Percentiles rank a stretch among this genome's conserved stretches.
These are phyloP conservation scores for Phocoena sinus DNA, from an alignment of 2,113 vertebrate species.

Conservation along the genomic window DNA sequence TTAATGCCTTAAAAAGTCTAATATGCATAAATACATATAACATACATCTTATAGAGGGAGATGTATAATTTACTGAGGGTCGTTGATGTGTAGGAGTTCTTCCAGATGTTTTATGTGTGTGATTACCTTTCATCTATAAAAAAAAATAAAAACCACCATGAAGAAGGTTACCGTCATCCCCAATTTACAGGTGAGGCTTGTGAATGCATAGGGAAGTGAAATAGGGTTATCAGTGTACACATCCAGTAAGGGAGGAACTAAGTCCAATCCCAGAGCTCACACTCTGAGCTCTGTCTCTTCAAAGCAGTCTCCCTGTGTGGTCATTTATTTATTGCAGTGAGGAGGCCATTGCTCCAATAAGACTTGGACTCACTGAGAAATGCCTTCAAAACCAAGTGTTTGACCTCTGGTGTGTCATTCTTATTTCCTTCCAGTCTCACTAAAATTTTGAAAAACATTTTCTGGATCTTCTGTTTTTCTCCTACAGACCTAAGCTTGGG, in stretches of 20 bases:
- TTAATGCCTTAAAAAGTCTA: constrained; percentile 46
- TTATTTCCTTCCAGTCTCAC: neutral
- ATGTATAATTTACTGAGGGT: neutral
- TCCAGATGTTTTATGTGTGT: neutral
- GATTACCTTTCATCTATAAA: neutral
- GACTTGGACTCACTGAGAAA: neutral
- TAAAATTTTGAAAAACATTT: neutral
- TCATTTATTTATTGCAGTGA: neutral
- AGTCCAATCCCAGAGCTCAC: neutral
- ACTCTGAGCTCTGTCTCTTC: neutral
- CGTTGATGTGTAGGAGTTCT: neutral
- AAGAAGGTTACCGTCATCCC: neutral
- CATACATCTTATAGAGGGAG: neutral
- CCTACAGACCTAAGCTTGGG: neutral
- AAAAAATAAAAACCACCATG: neutral
- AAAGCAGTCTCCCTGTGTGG: neutral
- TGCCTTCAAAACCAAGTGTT: neutral
- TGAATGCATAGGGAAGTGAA: neutral
- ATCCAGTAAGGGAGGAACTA: neutral
- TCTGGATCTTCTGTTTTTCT: neutral
- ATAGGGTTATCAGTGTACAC: neutral
- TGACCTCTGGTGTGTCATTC: neutral
- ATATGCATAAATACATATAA: constrained; percentile 41
- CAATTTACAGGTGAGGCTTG: neutral
- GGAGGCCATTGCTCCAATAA: neutral